Evolutionary conservation across 2,888 invertebrate species (phyloP), one percentile per base, ranked within the genome.

Genomic region (Iphiclides podalirius): DNA sequence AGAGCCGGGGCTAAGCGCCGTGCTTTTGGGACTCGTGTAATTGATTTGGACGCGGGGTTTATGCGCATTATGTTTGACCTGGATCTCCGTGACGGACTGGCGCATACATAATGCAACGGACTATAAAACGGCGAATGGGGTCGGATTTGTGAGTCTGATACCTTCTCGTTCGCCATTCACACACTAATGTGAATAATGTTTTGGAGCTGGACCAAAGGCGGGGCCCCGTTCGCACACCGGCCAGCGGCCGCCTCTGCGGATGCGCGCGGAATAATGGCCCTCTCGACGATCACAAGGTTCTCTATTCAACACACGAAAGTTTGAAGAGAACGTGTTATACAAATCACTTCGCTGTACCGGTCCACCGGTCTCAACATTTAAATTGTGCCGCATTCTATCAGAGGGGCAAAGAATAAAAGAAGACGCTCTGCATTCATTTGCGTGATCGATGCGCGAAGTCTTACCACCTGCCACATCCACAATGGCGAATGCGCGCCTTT

Each of bases 11-110:
- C 52, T 52, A 58, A 48, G 47, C 49, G 47, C 45, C n/a, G n/a
- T 52, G 52, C 45, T 42, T 51, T 51, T 57, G 41, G 54, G 57
- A 66, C 63, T 64, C 60, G 58, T 58, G 57, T 63, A 59, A 66
- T 63, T 61, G 54, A 62, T 60, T 61, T 51, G 53, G 59, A 59
- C 58, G 55, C 46, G 51, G 53, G 38, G 53, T 52, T 28, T 57
- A 56, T 57, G 57, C 47, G 53, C 56, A 55, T 6, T 20, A 4
- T 55, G 50, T 53, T 53, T 49, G 54, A 55, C 53, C 34, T 9
- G 13, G 15, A 34, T 14, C n/a, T 14, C 3, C 11, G 17, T 16
- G 36, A 16, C 17, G 36, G 36, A 36, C 36, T 14, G 36, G 16
- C 36, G 17, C 17, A 36, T 36, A 17, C 36, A 36, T 36, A 36